Evolutionary conservation across 2,113 vertebrate species (phyloP).

Genomic region (Campylomormyrus tamandua): DNA sequence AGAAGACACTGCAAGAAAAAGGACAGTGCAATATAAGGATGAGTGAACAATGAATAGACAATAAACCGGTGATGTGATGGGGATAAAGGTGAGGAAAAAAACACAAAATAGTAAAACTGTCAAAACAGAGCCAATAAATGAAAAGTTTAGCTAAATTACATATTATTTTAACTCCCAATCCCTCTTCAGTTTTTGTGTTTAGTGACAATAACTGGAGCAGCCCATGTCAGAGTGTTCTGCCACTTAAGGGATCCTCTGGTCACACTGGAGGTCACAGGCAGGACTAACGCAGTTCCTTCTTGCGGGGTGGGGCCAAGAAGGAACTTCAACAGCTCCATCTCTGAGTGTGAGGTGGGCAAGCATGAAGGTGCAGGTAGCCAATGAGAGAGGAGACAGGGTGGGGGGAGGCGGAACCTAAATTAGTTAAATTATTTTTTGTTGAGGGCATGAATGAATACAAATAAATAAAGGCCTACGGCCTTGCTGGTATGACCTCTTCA

Average conservation of each 20-base stretch:
- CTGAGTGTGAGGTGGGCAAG: background rate
- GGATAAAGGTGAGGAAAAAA: background rate
- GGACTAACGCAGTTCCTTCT: background rate
- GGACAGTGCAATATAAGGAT: background rate
- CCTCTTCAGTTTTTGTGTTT: background rate
- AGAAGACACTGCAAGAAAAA: background rate
- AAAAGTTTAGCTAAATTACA: background rate
- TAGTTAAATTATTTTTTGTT: background rate
- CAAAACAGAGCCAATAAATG: background rate
- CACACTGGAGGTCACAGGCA: background rate
- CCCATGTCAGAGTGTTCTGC: background rate
- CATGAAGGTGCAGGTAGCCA: background rate
- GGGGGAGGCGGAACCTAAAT: background rate
- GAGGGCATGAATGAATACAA: background rate
- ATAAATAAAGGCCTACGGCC: background rate
- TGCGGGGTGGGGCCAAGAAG: background rate
- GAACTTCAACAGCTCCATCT: background rate
- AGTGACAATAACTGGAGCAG: background rate
- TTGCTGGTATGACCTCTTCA: no score
- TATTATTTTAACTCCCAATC: background rate
- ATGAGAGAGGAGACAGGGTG: background rate
- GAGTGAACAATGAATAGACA: background rate
- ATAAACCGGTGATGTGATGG: background rate
- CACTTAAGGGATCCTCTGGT: background rate
- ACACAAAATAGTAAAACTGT: background rate